phyloP scores from a whole-genome alignment of 1,140 invertebrate species.

The Hyles vespertilio region DNA sequence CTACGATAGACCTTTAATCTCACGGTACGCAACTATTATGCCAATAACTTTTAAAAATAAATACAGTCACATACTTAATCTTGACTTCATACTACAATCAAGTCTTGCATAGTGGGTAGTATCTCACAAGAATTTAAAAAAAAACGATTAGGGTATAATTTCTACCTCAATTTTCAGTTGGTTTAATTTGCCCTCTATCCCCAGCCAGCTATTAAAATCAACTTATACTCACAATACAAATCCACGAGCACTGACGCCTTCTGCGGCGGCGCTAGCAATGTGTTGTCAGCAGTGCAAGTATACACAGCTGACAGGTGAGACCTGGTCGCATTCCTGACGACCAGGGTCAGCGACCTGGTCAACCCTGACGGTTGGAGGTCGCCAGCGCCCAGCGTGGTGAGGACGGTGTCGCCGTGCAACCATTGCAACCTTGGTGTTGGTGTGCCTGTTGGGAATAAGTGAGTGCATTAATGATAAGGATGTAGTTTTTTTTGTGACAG shows the following conservation, averaged over 20 bases:
- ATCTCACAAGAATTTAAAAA: background rate
- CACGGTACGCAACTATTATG: too few species aligned
- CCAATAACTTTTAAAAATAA: too few species aligned
- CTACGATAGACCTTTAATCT: too few species aligned
- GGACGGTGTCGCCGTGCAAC: slow-evolving; percentile 86
- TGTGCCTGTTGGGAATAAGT: slow-evolving; percentile 78
- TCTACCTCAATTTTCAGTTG: too few species aligned
- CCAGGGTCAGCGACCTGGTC: slow-evolving; percentile 69
- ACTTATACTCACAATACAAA: slow-evolving; percentile 81
- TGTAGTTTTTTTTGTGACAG: too few species aligned
- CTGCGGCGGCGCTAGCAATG: slow-evolving; percentile 77
- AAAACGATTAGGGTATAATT: background rate
- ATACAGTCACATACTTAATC: too few species aligned
- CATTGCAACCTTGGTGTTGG: slow-evolving; percentile 90
- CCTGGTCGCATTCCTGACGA: slow-evolving; percentile 50
- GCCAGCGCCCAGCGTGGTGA: slow-evolving; percentile 66
- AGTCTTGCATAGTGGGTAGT: background rate
- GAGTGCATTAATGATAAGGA: too few species aligned
- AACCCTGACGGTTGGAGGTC: slow-evolving; percentile 39
- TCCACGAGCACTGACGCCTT: slow-evolving; percentile 82
- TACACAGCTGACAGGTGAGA: slow-evolving; percentile 78
- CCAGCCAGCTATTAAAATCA: too few species aligned
- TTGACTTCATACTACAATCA: background rate
- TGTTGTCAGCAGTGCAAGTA: slow-evolving; percentile 90
- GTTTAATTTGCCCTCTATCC: too few species aligned